Percentiles rank a stretch among this genome's conserved stretches.
phyloP scores from a whole-genome alignment of 1,140 invertebrate genomes.

The Bombus impatiens region DNA sequence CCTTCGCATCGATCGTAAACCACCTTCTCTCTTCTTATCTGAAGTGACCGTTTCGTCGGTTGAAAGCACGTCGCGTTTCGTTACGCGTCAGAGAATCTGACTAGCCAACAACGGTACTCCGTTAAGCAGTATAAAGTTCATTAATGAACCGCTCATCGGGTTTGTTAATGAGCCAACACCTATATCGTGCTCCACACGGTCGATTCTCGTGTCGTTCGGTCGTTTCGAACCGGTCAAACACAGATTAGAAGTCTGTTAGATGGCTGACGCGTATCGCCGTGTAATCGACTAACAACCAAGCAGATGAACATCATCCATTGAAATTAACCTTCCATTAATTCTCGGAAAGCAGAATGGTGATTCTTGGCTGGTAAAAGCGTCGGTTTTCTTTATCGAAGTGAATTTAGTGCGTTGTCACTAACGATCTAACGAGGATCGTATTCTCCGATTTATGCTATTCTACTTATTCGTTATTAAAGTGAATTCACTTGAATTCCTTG shows the following conservation, averaged over 20 bases:
- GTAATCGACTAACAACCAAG: not conserved
- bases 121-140: not conserved
- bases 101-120: conserved; percentile 32
- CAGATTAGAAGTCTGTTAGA: conserved; percentile 37
- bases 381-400: too few species aligned
- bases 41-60: conserved; percentile 1
- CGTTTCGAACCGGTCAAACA: not conserved
- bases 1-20: conserved; percentile 45
- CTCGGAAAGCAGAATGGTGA: too few species aligned
- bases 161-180: conserved; percentile 33
- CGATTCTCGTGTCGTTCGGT: not conserved
- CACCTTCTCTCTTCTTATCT: conserved; percentile 42
- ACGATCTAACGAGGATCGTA: too few species aligned
- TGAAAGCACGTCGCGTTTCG: conserved; percentile 2
- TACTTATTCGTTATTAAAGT: too few species aligned
- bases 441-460: too few species aligned
- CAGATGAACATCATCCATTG: not conserved
- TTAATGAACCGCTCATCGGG: conserved; percentile 45
- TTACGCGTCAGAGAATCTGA: not conserved
- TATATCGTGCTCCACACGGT: not conserved
- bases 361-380: not conserved
- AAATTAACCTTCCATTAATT: not conserved
- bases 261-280: not conserved
- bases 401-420: not conserved
- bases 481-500: not conserved